A percentile compares a stretch with the other conserved stretches of the same genome.
These are phyloP conservation scores for Yponomeuta cagnagella DNA, from an alignment of 2,888 invertebrate species.

Conservation along the genomic window DNA sequence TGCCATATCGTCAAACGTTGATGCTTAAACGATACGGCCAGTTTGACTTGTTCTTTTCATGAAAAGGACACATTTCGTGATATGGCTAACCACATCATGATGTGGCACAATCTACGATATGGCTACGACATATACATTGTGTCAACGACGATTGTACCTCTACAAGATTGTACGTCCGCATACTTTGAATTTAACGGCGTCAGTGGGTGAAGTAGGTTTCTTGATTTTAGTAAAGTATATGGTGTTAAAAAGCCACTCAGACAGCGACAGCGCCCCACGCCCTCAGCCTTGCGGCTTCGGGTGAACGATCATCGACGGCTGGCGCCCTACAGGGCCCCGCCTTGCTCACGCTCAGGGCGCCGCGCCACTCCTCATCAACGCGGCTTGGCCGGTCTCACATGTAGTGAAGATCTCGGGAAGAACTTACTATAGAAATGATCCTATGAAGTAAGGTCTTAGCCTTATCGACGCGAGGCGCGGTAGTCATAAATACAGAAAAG, in stretches of 20 bases:
- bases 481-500: neutral
- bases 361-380: conserved; percentile 34
- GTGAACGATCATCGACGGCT: conserved; percentile 36
- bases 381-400: conserved; percentile 26
- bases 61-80: too few species aligned
- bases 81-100: too few species aligned
- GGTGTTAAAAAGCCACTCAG: conserved; percentile 24
- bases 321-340: conserved; percentile 22
- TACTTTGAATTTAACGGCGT: too few species aligned
- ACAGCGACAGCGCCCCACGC: conserved; percentile 28
- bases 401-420: conserved; percentile 17
- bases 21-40: too few species aligned
- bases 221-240: neutral
- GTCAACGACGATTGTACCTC: too few species aligned
- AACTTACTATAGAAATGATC: too few species aligned
- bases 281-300: conserved; percentile 20
- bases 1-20: too few species aligned
- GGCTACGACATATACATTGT: too few species aligned
- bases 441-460: conserved; percentile 20
- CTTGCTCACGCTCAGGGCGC: conserved; percentile 31
- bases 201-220: too few species aligned
- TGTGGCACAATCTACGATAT: too few species aligned
- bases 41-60: too few species aligned
- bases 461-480: neutral
- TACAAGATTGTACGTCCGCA: too few species aligned